Evolutionary conservation across 2,888 invertebrate species (phyloP).

Genomic region (Ariolimax columbianus): DNA sequence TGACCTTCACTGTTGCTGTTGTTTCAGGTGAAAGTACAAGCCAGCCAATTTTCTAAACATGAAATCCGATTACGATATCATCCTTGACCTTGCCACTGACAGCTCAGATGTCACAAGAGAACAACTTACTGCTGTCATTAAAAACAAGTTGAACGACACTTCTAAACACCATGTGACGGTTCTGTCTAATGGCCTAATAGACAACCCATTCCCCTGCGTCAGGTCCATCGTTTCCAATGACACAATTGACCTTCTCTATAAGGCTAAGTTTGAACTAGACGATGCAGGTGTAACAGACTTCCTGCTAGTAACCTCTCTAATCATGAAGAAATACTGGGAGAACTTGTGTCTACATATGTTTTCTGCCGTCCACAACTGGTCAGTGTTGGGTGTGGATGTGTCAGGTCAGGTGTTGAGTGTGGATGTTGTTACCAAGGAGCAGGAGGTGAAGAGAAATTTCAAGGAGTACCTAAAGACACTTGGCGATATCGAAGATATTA

Average conservation of each 20-base stretch:
- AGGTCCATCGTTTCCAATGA: slow-evolving; percentile 26
- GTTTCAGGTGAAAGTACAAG: not conserved
- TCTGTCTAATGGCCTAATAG: not conserved
- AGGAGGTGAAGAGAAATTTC: slow-evolving; percentile 10
- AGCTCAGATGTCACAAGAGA: not conserved
- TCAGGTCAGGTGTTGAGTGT: not conserved
- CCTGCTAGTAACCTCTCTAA: slow-evolving; percentile 38
- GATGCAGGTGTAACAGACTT: slow-evolving; percentile 32
- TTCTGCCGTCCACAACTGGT: slow-evolving; percentile 50
- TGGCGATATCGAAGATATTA: slow-evolving; percentile 13
- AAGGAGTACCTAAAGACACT: slow-evolving; percentile 37
- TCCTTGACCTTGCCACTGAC: slow-evolving; percentile 45
- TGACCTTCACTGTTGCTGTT: not conserved
- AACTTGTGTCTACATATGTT: slow-evolving; percentile 44
- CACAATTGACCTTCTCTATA: slow-evolving; percentile 49
- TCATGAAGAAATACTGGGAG: slow-evolving; percentile 52
- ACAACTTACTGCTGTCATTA: slow-evolving; percentile 1
- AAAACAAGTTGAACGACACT: slow-evolving; percentile 27
- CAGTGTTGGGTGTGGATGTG: slow-evolving; percentile 43
- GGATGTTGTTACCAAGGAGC: not conserved
- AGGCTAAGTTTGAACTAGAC: slow-evolving; percentile 53
- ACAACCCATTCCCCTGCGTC: not conserved
- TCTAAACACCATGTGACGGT: slow-evolving; percentile 16
- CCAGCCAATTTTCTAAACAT: not conserved
- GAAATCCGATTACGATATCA: slow-evolving; percentile 15